Percentiles rank a stretch among this genome's conserved stretches.
phyloP scores from a whole-genome alignment of 2,888 invertebrate species.

The Epistrophe grossulariae region DNA sequence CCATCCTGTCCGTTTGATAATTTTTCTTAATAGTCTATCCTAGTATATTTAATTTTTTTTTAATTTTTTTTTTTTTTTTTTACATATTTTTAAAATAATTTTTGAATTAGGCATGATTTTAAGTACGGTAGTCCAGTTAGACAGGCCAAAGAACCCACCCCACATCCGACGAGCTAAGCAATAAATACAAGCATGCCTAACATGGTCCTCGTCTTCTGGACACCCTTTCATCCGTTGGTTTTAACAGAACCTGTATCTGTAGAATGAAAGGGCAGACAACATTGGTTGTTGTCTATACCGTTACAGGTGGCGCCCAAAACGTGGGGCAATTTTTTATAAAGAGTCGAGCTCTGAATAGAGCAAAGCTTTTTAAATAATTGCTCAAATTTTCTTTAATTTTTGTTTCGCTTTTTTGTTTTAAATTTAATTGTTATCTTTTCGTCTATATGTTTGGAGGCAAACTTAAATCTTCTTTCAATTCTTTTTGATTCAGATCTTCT shows the following conservation, averaged over 20 bases:
- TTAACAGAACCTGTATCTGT: background rate
- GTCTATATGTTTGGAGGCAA: too few species aligned
- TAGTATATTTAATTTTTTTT: background rate
- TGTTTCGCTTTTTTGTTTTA: too few species aligned
- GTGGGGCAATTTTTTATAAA: too few species aligned
- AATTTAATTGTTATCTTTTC: too few species aligned
- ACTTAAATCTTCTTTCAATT: too few species aligned
- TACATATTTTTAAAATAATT: background rate
- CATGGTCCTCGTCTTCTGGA: background rate
- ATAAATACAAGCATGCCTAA: background rate
- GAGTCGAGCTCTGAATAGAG: too few species aligned
- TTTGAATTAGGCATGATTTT: background rate
- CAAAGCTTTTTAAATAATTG: too few species aligned
- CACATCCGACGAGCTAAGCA: background rate
- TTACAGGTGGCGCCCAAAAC: too few species aligned
- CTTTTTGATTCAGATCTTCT: too few species aligned
- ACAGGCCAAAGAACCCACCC: conserved; percentile 1
- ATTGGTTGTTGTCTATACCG: background rate
- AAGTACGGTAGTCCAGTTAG: background rate
- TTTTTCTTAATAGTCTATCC: background rate
- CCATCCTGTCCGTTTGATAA: background rate
- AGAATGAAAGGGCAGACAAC: background rate
- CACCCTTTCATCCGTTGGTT: background rate
- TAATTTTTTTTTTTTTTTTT: too few species aligned
- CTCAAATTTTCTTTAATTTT: too few species aligned